phyloP scores from a whole-genome alignment of 2,113 vertebrate species.

The Caretta caretta region DNA sequence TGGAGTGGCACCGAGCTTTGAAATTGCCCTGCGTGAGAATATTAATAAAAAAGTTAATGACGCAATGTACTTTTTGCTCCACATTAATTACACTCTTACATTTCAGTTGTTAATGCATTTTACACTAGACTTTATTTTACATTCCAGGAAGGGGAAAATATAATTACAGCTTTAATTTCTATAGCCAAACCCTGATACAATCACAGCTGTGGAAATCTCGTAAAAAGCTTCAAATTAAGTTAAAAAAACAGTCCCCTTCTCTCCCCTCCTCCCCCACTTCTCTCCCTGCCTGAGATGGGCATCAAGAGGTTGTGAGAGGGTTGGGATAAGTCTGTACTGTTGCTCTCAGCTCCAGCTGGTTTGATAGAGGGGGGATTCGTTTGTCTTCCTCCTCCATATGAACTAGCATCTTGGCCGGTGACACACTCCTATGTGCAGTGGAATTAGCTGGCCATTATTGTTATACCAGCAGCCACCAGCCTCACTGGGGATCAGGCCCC shows the following conservation, averaged over 20 bases:
- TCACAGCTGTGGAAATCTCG: constrained; percentile 81
- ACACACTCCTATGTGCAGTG: not conserved
- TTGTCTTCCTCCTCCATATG: not conserved
- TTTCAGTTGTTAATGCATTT: constrained; percentile 80
- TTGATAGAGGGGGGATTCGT: not conserved
- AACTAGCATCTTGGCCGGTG: not conserved
- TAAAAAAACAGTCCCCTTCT: constrained; percentile 72
- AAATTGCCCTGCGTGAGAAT: constrained; percentile 79
- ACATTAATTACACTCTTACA: constrained; percentile 82
- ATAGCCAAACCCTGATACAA: constrained; percentile 78
- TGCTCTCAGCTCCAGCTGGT: not conserved
- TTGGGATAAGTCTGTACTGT: not conserved
- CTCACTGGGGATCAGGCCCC: not conserved
- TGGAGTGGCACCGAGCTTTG: constrained; percentile 81
- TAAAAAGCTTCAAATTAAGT: constrained; percentile 80
- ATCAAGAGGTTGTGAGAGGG: not conserved
- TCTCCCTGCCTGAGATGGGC: constrained; percentile 48
- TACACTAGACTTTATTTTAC: constrained; percentile 80
- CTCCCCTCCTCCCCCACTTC: constrained; percentile 61
- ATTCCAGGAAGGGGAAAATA: constrained; percentile 77
- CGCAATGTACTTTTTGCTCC: constrained; percentile 81
- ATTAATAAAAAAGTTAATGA: constrained; percentile 83
- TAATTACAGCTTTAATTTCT: constrained; percentile 81
- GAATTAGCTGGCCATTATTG: not conserved
- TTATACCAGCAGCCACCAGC: not conserved